Evolutionary conservation across 1,140 invertebrate genomes (phyloP), one percentile per base, ranked within the genome.

Genomic region (Aphidius ervi): DNA sequence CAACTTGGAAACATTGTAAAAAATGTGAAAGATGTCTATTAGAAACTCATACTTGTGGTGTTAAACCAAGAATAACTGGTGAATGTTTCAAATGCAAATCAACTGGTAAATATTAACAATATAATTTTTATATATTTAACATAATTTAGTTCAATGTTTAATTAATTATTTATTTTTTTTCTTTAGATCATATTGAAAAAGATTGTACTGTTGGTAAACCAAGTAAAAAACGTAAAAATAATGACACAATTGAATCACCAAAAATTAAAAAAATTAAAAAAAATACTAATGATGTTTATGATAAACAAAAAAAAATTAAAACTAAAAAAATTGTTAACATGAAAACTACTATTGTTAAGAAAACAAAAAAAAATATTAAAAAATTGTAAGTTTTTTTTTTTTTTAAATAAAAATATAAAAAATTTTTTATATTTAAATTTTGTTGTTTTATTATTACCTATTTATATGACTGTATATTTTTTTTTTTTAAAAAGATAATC

Each of bases 1-100:
- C 88, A 3, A 87, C 86, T 20, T 93, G 90, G 84, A 78, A 82
- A n/a, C 93, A 95, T 77, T 94, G 93, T 66, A 64, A 76, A 2
- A 77, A 70, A 8, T 95, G 93, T 71, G 74, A 83, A 1, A 79
- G 85, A 58, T 94, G 93, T 74, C 76, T 79, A 50, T 80, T 83
- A 61, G 68, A 79, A 40, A 81, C 84, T 59, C 88, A 90, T 73
- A 74, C 73, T 9, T 91, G 89, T 71, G 81, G 80, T 3, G 55
- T 75, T n/a, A 68, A 80, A 60, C 73, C 77, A 20, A 72, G 68
- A 54, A 56, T 75, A 58, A 56, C 55, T 43, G 74, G 71, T 9
- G 64, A 48, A 23, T 78, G 74, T 41, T 74, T 72, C 37, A 74
- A 71, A n/a, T 77, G 72, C 9, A 64, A 68, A 31, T 45, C 65